phyloP scores from a whole-genome alignment of 2,888 invertebrate genomes.

The Apodemia zela region DNA sequence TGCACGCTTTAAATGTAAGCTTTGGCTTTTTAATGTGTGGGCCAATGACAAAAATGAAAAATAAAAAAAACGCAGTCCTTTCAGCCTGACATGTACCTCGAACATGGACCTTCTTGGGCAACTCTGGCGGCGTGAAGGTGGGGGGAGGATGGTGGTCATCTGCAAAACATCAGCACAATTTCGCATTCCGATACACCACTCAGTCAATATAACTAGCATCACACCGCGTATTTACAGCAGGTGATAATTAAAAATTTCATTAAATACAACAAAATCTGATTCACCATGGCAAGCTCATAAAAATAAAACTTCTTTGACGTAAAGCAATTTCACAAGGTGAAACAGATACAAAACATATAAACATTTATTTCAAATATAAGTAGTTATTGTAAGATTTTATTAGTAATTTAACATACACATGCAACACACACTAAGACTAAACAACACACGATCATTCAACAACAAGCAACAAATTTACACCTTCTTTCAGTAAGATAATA shows the following conservation, averaged over 20 bases:
- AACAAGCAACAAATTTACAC: conserved; percentile 29
- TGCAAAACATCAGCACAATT: conserved; percentile 90
- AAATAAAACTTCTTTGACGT: background rate
- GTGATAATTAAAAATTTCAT: conserved; percentile 42
- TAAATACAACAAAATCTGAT: conserved; percentile 43
- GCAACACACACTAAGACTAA: conserved; percentile 46
- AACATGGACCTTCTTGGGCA: conserved; percentile 99
- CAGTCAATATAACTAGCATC: conserved; percentile 60
- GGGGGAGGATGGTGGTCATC: conserved; percentile 98
- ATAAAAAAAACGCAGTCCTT: conserved; percentile 66
- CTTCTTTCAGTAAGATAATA: background rate
- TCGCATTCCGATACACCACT: conserved; percentile 81
- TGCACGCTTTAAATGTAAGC: conserved; percentile 69
- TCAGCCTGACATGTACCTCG: conserved; percentile 87
- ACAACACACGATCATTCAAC: conserved; percentile 34
- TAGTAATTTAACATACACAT: conserved; percentile 55
- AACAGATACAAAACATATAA: conserved; percentile 25
- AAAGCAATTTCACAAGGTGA: conserved; percentile 25
- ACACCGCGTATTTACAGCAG: conserved; percentile 62
- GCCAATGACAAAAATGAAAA: conserved; percentile 66
- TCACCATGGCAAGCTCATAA: conserved; percentile 40
- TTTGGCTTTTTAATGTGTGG: conserved; percentile 64
- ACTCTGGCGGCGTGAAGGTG: conserved; percentile 99
- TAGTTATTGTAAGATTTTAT: conserved; percentile 25
- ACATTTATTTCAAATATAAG: conserved; percentile 25